A percentile compares a stretch with the other conserved stretches of the same genome.
phyloP scores from a whole-genome alignment of 2,888 invertebrate genomes.

The Rhopalosiphum nymphaeae region DNA sequence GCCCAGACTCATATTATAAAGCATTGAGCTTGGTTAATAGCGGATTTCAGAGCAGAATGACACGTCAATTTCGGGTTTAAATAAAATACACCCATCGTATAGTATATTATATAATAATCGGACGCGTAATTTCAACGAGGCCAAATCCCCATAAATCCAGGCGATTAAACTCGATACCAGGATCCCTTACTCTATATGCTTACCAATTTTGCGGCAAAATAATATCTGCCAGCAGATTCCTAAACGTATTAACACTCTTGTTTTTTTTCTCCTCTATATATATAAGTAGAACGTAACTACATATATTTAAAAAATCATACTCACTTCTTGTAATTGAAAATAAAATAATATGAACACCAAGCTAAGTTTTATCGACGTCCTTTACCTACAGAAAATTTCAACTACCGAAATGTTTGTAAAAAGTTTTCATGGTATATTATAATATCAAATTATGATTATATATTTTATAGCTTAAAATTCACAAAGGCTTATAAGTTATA shows the following conservation, averaged over 20 bases:
- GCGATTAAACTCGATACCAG: neutral
- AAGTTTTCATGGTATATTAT: neutral
- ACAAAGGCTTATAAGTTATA: neutral
- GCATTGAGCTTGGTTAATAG: neutral
- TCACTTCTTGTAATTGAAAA: neutral
- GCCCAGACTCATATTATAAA: neutral
- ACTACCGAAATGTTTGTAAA: neutral
- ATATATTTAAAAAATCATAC: neutral
- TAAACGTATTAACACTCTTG: neutral
- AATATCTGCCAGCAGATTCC: neutral
- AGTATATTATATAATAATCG: neutral
- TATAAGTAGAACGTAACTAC: neutral
- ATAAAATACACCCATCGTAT: neutral
- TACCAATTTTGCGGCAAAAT: neutral
- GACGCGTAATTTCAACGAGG: neutral
- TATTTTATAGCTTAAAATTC: neutral
- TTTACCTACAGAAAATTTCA: neutral
- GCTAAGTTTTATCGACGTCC: neutral
- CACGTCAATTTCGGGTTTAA: neutral
- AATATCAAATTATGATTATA: neutral
- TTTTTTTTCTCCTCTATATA: neutral
- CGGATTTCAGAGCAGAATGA: neutral
- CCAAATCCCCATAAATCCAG: neutral
- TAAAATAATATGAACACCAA: neutral
- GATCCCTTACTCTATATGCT: neutral